Conservation (phyloP, 2,113 vertebrate species). For the Stercorarius parasiticus region DNA sequence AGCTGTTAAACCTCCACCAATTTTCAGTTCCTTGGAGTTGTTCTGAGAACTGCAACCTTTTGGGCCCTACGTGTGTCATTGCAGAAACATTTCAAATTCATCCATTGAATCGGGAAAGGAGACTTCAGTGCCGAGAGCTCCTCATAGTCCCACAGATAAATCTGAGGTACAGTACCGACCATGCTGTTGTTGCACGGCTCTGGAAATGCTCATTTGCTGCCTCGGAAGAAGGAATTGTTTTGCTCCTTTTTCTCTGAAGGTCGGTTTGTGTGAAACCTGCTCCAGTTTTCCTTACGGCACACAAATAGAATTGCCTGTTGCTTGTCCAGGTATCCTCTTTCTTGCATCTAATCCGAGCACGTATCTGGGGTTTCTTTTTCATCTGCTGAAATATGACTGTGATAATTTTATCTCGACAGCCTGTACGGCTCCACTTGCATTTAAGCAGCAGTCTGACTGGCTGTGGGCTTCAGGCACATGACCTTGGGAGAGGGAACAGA, state of each 20-base stretch:
- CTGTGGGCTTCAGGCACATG: background rate
- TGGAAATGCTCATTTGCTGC: background rate
- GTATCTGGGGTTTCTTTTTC: conserved; percentile 51
- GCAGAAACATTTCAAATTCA: background rate
- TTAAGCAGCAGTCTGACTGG: background rate
- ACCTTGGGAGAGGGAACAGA: background rate
- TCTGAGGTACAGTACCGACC: background rate
- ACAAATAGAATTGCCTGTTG: background rate
- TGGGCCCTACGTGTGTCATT: accelerated
- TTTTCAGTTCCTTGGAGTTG: background rate
- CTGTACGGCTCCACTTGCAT: background rate
- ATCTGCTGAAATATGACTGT: background rate
- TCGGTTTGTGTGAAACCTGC: background rate
- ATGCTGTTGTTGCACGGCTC: accelerated
- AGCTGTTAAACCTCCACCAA: background rate
- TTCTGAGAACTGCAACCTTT: background rate
- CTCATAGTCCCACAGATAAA: background rate
- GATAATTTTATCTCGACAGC: conserved; percentile 41
- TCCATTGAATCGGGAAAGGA: background rate
- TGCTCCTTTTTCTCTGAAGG: background rate
- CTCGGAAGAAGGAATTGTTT: background rate
- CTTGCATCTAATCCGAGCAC: conserved; percentile 1
- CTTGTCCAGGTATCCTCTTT: conserved; percentile 16
- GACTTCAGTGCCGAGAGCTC: background rate
- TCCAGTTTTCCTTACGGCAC: background rate